Base-by-base conservation (phyloP, 2,888 invertebrate species). In the Artemia sp. region DNA sequence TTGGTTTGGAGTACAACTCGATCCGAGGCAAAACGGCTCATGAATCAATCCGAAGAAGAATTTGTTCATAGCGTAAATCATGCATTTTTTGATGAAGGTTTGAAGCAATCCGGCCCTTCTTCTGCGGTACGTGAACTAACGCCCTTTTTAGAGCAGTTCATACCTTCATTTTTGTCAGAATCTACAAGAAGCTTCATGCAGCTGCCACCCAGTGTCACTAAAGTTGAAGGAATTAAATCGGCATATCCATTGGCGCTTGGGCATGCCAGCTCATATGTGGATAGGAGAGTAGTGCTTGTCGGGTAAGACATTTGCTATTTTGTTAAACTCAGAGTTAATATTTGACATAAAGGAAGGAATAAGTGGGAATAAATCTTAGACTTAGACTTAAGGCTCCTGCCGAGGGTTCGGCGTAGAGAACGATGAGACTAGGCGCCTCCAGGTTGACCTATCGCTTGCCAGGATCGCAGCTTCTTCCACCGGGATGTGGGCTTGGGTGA, bases 1-100 rank as follows among this genome's bases (percentile, higher is more conserved):
- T 81, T 98, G n/a, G 95, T 97, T 2, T 98, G 97, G 98, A 87
- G 89, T 19, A 90, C 90, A 1, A 85, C 86, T 58, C 81, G 83
- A 5, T 81, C 84, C 38, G 83, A 90, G 75, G 92, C 92, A 0
- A 86, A 89, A 75, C 78, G 84, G 70, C 79, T 97, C 50, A 77
- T 90, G 67, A 77, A 82, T 38, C 77, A 92, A 73, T 77, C 86
- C 0, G 84, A 87, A 1, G 87, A 89, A 70, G 84, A 86, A 72
- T 98, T 98, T 79, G 86, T 92, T 0, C 90, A 93, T 77, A 86
- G 86, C 8, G 78, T 97, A 6, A 96, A 97, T 77, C 84, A 87
- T 75, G 90, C 92, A 12, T 81, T 94, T 79, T 89, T 90, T 81
- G 81, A 82, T 76, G 66, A 10, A 14, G 66, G 14, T 51, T 11